phyloP scores from a whole-genome alignment of 2,797 vertebrate genomes.

The Dallia pectoralis region DNA sequence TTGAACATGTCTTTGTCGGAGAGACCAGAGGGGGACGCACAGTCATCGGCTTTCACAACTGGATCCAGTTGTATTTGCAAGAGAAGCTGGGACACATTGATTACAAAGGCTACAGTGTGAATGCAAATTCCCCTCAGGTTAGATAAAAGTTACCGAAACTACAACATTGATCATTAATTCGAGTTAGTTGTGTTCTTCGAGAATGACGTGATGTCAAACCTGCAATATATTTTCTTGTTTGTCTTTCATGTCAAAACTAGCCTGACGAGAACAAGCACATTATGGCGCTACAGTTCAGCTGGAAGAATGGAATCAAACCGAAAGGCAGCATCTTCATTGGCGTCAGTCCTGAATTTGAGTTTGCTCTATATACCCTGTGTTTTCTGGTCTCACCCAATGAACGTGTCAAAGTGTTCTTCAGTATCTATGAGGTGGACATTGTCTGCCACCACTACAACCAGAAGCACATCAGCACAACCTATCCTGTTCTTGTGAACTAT shows the following conservation, averaged over 20 bases:
- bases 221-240: background rate
- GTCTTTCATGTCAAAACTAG: constrained; percentile 45
- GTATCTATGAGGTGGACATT: constrained; percentile 77
- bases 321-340: constrained; percentile 83
- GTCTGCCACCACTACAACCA: constrained; percentile 82
- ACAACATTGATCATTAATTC: background rate
- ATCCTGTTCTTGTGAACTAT: constrained; percentile 77
- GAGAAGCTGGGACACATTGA: constrained; percentile 81
- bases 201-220: background rate
- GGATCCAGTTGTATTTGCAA: constrained; percentile 84
- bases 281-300: constrained; percentile 80
- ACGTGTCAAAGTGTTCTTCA: constrained; percentile 77
- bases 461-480: constrained; percentile 81
- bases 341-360: constrained; percentile 81
- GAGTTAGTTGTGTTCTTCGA: background rate
- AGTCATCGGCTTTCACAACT: constrained; percentile 83
- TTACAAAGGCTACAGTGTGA: constrained; percentile 79
- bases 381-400: constrained; percentile 78
- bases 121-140: constrained; percentile 70
- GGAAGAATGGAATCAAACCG: constrained; percentile 81
- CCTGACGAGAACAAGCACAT: constrained; percentile 81
- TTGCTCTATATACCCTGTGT: constrained; percentile 80
- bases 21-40: constrained; percentile 77
- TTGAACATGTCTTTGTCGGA: constrained; percentile 82
- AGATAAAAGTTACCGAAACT: background rate